phyloP scores from a whole-genome alignment of 2,113 vertebrate species.

The Probosciger aterrimus region DNA sequence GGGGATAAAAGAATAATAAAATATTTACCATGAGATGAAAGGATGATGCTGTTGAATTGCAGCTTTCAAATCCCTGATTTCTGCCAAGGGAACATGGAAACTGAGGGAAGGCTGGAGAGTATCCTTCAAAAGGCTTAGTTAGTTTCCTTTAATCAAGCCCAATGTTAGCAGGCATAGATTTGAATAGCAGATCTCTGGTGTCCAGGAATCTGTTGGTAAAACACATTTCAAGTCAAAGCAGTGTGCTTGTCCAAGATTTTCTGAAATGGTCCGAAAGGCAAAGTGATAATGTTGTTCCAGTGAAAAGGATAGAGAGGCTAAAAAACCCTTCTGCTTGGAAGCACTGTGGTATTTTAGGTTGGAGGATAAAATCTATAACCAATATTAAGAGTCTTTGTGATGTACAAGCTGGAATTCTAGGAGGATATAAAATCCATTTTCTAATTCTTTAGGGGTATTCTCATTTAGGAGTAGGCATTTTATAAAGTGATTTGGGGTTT shows the following conservation, averaged over 20 bases:
- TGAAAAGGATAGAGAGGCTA: background rate
- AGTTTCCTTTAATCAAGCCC: conserved; percentile 13
- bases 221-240: background rate
- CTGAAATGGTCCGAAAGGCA: background rate
- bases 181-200: background rate
- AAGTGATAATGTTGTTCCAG: background rate
- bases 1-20: conserved; percentile 41
- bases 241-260: background rate
- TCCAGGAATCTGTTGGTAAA: background rate
- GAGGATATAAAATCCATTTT: background rate
- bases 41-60: background rate
- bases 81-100: background rate
- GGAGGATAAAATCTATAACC: background rate
- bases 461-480: background rate
- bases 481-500: background rate
- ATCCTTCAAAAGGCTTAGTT: background rate
- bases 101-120: background rate
- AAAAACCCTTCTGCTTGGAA: background rate
- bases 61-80: conserved; percentile 29
- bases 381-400: background rate
- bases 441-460: background rate
- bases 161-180: background rate
- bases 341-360: background rate
- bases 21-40: conserved; percentile 39
- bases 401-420: background rate